These are phyloP conservation scores for Thecophora atra DNA, from an alignment of 2,888 invertebrate genomes.

Conservation along the genomic window DNA sequence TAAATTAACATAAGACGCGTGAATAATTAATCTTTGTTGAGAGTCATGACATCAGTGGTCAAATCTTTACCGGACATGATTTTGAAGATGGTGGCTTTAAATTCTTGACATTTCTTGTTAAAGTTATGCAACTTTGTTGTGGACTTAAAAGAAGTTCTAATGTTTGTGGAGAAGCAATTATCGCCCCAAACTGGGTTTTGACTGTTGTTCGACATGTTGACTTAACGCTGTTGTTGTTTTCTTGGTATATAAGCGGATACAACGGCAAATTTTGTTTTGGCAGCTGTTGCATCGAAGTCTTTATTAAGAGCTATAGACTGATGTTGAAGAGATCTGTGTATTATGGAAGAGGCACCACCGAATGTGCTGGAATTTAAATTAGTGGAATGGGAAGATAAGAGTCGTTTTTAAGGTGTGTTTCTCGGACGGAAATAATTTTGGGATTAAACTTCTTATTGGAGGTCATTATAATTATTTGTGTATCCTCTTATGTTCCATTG, in stretches of 20 bases:
- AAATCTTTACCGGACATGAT: too few species aligned
- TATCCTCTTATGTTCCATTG: conserved; percentile 30
- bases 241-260: conserved; percentile 34
- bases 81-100: too few species aligned
- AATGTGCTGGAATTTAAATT: conserved; percentile 27
- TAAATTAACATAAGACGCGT: too few species aligned
- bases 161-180: too few species aligned
- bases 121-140: too few species aligned
- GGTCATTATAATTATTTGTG: conserved; percentile 32
- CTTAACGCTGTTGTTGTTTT: too few species aligned
- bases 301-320: conserved; percentile 26
- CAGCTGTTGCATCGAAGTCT: conserved; percentile 34
- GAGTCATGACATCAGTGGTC: too few species aligned
- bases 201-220: too few species aligned
- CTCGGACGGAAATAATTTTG: conserved; percentile 33
- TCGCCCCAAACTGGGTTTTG: too few species aligned
- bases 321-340: conserved; percentile 39
- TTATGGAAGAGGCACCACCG: conserved; percentile 35
- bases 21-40: too few species aligned
- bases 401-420: conserved; percentile 27
- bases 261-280: conserved; percentile 39
- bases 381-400: conserved; percentile 11
- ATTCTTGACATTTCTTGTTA: too few species aligned
- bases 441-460: conserved; percentile 13
- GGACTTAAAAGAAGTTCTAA: too few species aligned